Evolutionary conservation across 2,888 invertebrate species (phyloP).

Genomic region (Clitarchus hookeri): DNA sequence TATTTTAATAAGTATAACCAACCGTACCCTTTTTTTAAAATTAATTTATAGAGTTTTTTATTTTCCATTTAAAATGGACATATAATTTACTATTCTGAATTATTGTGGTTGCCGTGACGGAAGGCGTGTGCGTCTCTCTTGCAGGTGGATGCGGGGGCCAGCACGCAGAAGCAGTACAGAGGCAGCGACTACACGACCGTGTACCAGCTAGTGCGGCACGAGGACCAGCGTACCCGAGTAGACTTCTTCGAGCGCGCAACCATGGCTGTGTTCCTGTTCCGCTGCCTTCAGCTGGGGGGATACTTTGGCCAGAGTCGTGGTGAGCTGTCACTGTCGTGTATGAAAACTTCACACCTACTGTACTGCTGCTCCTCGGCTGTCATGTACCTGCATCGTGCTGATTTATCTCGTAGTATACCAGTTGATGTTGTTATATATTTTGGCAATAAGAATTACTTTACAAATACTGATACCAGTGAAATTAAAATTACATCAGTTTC

Average conservation of each 20-base stretch:
- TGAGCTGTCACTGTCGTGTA: background rate
- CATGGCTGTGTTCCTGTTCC: slow-evolving; percentile 75
- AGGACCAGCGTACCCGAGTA: slow-evolving; percentile 65
- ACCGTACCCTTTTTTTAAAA: too few relatives aligned
- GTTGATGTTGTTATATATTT: too few relatives aligned
- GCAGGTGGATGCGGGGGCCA: background rate
- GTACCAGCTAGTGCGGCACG: slow-evolving; percentile 72
- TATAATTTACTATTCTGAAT: slow-evolving; percentile 39
- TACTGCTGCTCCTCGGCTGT: too few relatives aligned
- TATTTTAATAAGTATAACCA: too few relatives aligned
- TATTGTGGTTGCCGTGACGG: slow-evolving; percentile 27
- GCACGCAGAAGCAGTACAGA: slow-evolving; percentile 5
- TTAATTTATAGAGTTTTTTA: too few relatives aligned
- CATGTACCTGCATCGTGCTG: too few relatives aligned
- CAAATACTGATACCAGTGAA: too few relatives aligned
- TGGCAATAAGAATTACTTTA: too few relatives aligned
- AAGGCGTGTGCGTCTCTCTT: background rate
- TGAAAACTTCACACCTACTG: too few relatives aligned
- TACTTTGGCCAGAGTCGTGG: slow-evolving; percentile 41
- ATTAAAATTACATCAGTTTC: too few relatives aligned
- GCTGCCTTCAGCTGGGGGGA: slow-evolving; percentile 61
- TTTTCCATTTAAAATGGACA: background rate
- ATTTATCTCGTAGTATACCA: too few relatives aligned
- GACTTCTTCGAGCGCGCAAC: slow-evolving; percentile 77
- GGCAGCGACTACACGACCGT: slow-evolving; percentile 64